phyloP scores from a whole-genome alignment of 2,113 vertebrate species.

The Oryzias celebensis region DNA sequence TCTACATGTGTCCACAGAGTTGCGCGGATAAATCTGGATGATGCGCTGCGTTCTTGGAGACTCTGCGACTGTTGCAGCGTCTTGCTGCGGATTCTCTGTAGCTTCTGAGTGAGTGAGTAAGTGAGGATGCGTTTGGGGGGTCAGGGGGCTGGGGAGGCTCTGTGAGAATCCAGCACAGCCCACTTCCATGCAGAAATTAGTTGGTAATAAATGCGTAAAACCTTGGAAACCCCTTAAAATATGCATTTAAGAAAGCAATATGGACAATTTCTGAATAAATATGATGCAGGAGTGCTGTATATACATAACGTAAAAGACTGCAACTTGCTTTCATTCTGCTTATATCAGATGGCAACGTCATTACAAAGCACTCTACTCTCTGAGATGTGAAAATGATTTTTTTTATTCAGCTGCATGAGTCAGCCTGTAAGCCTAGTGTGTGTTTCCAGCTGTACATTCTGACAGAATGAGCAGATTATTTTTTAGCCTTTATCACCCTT shows the following conservation, averaged over 20 bases:
- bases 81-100: too few species aligned
- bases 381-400: not conserved
- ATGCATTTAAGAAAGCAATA: not conserved
- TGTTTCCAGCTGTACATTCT: too few species aligned
- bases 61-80: too few species aligned
- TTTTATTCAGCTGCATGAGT: not conserved
- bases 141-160: too few species aligned
- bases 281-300: not conserved
- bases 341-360: not conserved
- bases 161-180: too few species aligned
- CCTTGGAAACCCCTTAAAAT: not conserved
- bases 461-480: too few species aligned
- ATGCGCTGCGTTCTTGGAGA: constrained; percentile 1
- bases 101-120: too few species aligned
- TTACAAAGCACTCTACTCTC: not conserved
- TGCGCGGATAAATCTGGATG: constrained; percentile 4
- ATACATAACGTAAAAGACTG: not conserved
- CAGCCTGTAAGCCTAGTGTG: not conserved
- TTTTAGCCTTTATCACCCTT: too few species aligned
- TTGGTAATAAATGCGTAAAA: not conserved
- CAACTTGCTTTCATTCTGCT: not conserved
- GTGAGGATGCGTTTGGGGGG: too few species aligned
- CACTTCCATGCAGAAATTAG: too few species aligned
- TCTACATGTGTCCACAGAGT: too few species aligned
- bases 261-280: not conserved